These are phyloP conservation scores for Melieria crassipennis DNA, from an alignment of 2,888 invertebrate genomes.

Conservation along the genomic window DNA sequence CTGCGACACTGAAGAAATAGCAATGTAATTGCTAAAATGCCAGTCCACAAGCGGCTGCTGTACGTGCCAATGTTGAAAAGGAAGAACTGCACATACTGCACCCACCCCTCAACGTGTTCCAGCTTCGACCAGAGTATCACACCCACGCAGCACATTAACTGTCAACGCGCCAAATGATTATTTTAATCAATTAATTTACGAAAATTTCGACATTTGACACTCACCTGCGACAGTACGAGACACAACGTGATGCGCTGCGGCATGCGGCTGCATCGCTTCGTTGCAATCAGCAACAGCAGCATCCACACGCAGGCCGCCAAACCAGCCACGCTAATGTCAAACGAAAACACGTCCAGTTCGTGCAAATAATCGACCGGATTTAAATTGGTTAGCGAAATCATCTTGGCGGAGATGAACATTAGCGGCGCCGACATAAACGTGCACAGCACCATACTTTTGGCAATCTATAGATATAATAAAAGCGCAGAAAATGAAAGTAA, in stretches of 20 bases:
- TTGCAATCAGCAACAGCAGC: conserved; percentile 75
- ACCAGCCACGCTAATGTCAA: conserved; percentile 85
- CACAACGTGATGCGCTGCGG: conserved; percentile 86
- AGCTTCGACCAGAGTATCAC: conserved; percentile 79
- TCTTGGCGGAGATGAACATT: conserved; percentile 94
- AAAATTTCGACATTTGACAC: not conserved
- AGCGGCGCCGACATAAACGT: conserved; percentile 94
- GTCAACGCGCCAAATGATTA: conserved; percentile 41
- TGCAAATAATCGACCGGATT: conserved; percentile 77
- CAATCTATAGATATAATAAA: conserved; percentile 72
- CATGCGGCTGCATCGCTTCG: conserved; percentile 79
- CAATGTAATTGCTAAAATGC: conserved; percentile 81
- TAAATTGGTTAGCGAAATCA: conserved; percentile 82
- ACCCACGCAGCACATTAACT: conserved; percentile 77
- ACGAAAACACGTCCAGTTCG: conserved; percentile 81
- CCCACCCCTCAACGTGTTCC: conserved; percentile 70
- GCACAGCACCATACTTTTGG: conserved; percentile 93
- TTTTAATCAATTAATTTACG: conserved; percentile 4
- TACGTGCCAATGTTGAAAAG: conserved; percentile 81
- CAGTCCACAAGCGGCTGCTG: conserved; percentile 86
- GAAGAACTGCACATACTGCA: conserved; percentile 78
- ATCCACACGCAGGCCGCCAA: conserved; percentile 83
- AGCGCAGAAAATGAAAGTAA: conserved; percentile 10
- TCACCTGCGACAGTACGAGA: conserved; percentile 82
- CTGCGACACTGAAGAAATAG: conserved; percentile 86